Conservation (phyloP, 2,888 invertebrate genomes). For the Hyalella azteca region DNA sequence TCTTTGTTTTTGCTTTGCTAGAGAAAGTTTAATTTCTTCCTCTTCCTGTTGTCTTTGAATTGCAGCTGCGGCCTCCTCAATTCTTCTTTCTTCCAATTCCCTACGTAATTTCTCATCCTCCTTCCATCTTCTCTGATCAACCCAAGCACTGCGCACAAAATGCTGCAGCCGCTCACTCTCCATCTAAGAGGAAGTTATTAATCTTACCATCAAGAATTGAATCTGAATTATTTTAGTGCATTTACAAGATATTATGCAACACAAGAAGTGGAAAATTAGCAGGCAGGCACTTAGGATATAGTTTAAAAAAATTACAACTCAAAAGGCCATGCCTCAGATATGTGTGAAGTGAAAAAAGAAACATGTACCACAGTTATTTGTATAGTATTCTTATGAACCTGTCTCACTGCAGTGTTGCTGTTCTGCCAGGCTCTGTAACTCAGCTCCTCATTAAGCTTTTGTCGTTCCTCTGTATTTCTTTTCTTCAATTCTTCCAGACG, state of each 20-base stretch:
- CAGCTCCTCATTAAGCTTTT: conserved; percentile 49
- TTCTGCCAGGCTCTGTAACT: conserved; percentile 51
- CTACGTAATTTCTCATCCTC: conserved; percentile 43
- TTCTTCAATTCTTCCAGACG: conserved; percentile 53
- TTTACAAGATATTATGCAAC: too few relatives aligned
- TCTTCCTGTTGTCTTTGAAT: conserved; percentile 17
- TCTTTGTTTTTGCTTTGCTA: background rate
- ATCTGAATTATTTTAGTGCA: too few relatives aligned
- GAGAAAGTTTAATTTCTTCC: background rate
- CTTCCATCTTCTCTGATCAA: conserved; percentile 54
- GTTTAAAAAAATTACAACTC: too few relatives aligned
- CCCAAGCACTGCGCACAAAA: conserved; percentile 55
- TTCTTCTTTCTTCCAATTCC: background rate
- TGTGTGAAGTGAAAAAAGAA: too few relatives aligned
- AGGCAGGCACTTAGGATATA: too few relatives aligned
- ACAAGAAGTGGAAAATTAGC: background rate
- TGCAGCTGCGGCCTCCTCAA: conserved; percentile 12
- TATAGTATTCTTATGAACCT: too few relatives aligned
- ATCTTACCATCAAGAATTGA: too few relatives aligned
- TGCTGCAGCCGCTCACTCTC: conserved; percentile 52
- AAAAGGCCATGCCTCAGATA: too few relatives aligned
- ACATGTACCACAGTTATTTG: too few relatives aligned
- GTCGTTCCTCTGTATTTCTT: conserved; percentile 53
- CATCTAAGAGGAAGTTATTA: too few relatives aligned
- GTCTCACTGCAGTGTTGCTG: conserved; percentile 45